These are phyloP conservation scores for Drosophila ustulata DNA, from an alignment of 2,888 invertebrate species.

Conservation along the genomic window DNA sequence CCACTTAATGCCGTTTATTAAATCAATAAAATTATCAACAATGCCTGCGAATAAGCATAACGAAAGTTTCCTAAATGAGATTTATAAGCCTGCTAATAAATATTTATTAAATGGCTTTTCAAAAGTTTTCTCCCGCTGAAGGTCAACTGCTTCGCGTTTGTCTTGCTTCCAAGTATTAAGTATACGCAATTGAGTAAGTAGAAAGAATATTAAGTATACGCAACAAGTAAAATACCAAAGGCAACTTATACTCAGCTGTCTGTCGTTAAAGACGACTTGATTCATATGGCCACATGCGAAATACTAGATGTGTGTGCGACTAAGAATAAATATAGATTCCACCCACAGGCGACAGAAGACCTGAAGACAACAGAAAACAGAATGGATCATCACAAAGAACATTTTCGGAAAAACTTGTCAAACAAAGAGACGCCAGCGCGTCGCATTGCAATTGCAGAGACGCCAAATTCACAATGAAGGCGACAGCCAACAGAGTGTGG, in stretches of 20 bases:
- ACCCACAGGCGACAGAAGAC: neutral
- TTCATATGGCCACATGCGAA: neutral
- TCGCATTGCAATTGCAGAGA: conserved; percentile 40
- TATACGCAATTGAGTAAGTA: conserved; percentile 2
- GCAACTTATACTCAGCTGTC: conserved; percentile 1
- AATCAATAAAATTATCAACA: conserved; percentile 65
- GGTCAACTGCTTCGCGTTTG: neutral
- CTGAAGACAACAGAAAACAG: neutral
- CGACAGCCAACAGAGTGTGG: conserved; percentile 1
- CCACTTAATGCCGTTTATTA: conserved; percentile 51
- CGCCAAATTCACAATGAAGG: conserved; percentile 7
- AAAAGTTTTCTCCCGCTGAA: conserved; percentile 5
- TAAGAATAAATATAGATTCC: conserved; percentile 1
- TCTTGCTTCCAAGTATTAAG: neutral
- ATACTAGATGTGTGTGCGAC: neutral
- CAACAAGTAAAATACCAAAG: conserved; percentile 11
- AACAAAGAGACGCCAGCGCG: conserved; percentile 46
- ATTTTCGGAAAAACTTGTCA: conserved; percentile 22
- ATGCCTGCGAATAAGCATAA: conserved; percentile 12
- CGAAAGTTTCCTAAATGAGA: conserved; percentile 14
- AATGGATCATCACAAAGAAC: conserved; percentile 27
- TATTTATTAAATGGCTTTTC: conserved; percentile 8
- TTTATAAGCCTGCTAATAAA: conserved; percentile 8
- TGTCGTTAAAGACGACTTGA: conserved; percentile 11
- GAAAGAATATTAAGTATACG: conserved; percentile 10